Evolutionary conservation across 30 jellyfish, hydroid and myxozoan species (phyloP).

Genomic region (Turritopsis dohrnii): DNA sequence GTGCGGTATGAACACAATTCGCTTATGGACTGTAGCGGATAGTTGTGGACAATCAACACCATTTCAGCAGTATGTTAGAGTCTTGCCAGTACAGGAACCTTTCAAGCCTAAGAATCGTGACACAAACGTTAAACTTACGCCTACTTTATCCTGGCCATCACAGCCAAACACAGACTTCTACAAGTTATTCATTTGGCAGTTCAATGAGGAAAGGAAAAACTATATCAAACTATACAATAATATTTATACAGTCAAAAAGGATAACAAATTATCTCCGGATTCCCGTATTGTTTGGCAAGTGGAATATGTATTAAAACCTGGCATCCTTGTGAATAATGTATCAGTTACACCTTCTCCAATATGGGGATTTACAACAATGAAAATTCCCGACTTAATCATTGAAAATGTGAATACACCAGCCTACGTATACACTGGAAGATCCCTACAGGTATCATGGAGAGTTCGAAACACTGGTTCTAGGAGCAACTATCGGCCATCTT

Average conservation of each 20-base stretch:
- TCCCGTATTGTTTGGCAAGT: slow-evolving; percentile 26
- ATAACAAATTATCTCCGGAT: not conserved
- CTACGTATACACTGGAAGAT: slow-evolving; percentile 18
- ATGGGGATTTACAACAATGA: slow-evolving; percentile 27
- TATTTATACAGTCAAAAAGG: not conserved
- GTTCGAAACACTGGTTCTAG: slow-evolving; percentile 12
- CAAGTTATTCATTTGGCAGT: slow-evolving; percentile 20
- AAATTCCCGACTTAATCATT: not conserved
- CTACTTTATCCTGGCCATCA: slow-evolving; percentile 13
- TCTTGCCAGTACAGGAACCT: slow-evolving; percentile 21
- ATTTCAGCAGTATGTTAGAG: slow-evolving; percentile 1
- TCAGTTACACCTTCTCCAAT: slow-evolving; percentile 24
- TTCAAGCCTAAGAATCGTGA: slow-evolving; percentile 10
- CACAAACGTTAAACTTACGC: slow-evolving; percentile 5
- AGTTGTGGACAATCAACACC: slow-evolving; percentile 25
- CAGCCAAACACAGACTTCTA: slow-evolving; percentile 12
- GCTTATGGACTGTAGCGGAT: slow-evolving; percentile 13
- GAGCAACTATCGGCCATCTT: not conserved
- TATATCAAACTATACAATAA: too few relatives aligned
- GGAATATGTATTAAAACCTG: not conserved
- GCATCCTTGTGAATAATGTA: not conserved
- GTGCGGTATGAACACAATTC: not conserved
- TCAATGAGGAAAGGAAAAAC: not conserved
- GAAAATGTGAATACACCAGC: not conserved
- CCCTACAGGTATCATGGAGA: slow-evolving; percentile 18